These are phyloP conservation scores for Archilochus colubris DNA, from an alignment of 2,113 vertebrate species.

Conservation along the genomic window DNA sequence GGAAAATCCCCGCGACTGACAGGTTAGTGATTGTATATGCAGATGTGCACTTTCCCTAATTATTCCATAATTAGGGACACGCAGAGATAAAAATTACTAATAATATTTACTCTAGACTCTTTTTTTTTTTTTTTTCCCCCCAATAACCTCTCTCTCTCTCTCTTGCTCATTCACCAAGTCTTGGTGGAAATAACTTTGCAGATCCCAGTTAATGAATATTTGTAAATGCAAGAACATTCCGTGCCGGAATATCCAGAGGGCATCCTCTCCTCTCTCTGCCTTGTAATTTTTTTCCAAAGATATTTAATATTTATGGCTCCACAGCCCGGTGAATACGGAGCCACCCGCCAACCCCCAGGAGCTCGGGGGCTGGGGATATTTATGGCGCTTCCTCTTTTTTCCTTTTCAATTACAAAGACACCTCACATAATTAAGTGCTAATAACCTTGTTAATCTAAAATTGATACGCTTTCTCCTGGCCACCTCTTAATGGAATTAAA, in stretches of 20 bases:
- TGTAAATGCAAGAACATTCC: constrained; percentile 47
- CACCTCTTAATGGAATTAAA: constrained; percentile 69
- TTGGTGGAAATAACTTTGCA: constrained; percentile 23
- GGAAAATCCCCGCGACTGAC: not conserved
- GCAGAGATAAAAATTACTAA: constrained; percentile 55
- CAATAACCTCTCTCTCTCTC: constrained; percentile 7
- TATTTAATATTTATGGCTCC: constrained; percentile 64
- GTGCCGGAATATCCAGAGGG: constrained; percentile 16
- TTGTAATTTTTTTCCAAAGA: not conserved
- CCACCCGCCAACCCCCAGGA: constrained; percentile 37
- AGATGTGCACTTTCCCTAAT: constrained; percentile 18
- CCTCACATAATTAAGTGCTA: constrained; percentile 74
- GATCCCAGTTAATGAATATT: constrained; percentile 64
- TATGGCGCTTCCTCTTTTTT: constrained; percentile 49
- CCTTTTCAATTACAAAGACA: constrained; percentile 73
- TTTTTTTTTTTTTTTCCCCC: not conserved
- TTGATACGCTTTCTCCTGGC: constrained; percentile 71
- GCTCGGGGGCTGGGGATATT: constrained; percentile 40
- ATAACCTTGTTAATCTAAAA: constrained; percentile 76
- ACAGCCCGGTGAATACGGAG: not conserved
- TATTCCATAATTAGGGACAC: constrained; percentile 22
- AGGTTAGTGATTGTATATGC: constrained; percentile 41
- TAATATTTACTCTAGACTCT: constrained; percentile 44
- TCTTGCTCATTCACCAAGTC: not conserved
- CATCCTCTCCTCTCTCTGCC: constrained; percentile 17